phyloP scores from a whole-genome alignment of 1,140 invertebrate species.

The Agraylea sexmaculata region DNA sequence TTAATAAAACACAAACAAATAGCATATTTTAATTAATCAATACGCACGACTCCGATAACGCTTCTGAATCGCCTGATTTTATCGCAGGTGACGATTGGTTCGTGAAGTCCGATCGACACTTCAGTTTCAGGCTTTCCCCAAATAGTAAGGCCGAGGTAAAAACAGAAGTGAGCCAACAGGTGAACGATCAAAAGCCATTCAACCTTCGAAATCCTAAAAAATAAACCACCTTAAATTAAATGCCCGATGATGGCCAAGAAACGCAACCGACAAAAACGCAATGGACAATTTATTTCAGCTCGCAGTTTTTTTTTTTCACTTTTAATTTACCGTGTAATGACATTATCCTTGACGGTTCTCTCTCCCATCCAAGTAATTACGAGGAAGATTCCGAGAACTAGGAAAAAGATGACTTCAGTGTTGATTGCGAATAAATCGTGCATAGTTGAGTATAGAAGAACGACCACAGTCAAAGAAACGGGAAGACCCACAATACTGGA shows the following conservation, averaged over 20 bases:
- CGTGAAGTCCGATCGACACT: slow-evolving; percentile 57
- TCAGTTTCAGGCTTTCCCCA: slow-evolving; percentile 56
- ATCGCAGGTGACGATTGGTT: slow-evolving; percentile 62
- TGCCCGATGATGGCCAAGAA: too few relatives aligned
- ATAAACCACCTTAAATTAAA: too few relatives aligned
- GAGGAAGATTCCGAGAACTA: slow-evolving; percentile 48
- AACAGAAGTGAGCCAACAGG: slow-evolving; percentile 39
- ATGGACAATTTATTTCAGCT: not conserved
- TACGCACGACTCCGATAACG: slow-evolving; percentile 51
- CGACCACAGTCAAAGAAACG: slow-evolving; percentile 55
- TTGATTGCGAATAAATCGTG: slow-evolving; percentile 57
- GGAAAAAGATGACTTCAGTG: slow-evolving; percentile 57
- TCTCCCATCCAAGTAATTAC: slow-evolving; percentile 46
- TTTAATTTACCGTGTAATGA: too few relatives aligned
- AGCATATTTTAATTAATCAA: too few relatives aligned
- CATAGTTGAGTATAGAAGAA: slow-evolving; percentile 61
- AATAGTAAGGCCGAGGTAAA: slow-evolving; percentile 40
- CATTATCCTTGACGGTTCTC: slow-evolving; percentile 28
- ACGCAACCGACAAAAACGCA: not conserved
- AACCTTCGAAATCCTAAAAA: slow-evolving; percentile 27
- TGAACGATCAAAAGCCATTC: slow-evolving; percentile 38
- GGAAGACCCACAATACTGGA: slow-evolving; percentile 55
- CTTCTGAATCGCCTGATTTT: slow-evolving; percentile 45
- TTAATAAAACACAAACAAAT: too few relatives aligned
- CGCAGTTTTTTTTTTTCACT: not conserved